Conservation (phyloP, 1,140 invertebrate species). For the Ooceraea biroi region DNA sequence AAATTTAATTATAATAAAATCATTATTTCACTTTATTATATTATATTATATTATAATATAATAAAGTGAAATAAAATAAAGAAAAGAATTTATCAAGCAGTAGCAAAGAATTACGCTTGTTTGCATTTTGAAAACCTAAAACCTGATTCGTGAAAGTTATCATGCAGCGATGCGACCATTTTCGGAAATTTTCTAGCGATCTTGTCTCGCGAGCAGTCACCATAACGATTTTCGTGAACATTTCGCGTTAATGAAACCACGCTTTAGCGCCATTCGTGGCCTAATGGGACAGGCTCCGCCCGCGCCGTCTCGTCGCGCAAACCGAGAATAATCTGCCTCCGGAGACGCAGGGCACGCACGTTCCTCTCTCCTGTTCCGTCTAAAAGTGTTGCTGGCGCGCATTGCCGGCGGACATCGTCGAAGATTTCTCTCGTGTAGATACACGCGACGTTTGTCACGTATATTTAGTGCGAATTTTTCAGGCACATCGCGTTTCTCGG, state of each 20-base stretch:
- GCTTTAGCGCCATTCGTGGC: conserved; percentile 47
- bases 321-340: conserved; percentile 59
- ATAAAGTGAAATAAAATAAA: not conserved
- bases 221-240: conserved; percentile 52
- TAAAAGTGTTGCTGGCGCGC: conserved; percentile 40
- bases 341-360: conserved; percentile 23
- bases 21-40: too few relatives aligned
- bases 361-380: conserved; percentile 45
- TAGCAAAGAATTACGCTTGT: too few relatives aligned
- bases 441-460: conserved; percentile 64
- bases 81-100: not conserved
- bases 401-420: not conserved
- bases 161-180: not conserved
- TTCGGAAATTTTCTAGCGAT: not conserved
- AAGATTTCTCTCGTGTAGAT: conserved; percentile 29
- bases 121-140: not conserved
- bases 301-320: conserved; percentile 31
- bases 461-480: conserved; percentile 66
- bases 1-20: too few relatives aligned
- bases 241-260: conserved; percentile 60
- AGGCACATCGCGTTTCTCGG: conserved; percentile 31
- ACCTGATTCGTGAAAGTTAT: conserved; percentile 23
- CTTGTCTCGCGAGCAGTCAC: conserved; percentile 39
- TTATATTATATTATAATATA: too few relatives aligned
- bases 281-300: conserved; percentile 24